phyloP scores from a whole-genome alignment of 2,888 invertebrate species.

The Microctonus aethiopoides region DNA sequence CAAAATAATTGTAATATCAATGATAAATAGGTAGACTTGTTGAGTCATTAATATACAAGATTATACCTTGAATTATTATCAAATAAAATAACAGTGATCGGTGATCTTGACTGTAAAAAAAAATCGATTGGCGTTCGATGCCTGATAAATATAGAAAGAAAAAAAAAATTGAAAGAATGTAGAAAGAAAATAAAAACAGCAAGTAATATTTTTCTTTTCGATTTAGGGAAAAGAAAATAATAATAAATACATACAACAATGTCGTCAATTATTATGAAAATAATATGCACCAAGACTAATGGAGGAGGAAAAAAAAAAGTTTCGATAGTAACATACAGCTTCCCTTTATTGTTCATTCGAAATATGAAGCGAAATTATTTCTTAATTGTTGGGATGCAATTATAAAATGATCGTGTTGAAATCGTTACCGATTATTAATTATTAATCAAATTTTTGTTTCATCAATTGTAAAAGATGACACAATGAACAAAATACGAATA shows the following conservation, averaged over 20 bases:
- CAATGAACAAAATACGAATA: not conserved
- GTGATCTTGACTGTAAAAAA: not conserved
- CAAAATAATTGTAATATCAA: conserved; percentile 46
- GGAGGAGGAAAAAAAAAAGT: not conserved
- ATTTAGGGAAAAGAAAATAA: not conserved
- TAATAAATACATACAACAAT: conserved; percentile 49
- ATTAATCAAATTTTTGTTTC: not conserved
- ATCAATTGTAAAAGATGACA: not conserved
- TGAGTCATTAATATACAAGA: conserved; percentile 54
- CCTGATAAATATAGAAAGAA: not conserved
- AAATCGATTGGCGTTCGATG: conserved; percentile 13
- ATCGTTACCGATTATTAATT: not conserved
- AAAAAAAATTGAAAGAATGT: conserved; percentile 14
- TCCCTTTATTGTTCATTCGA: not conserved
- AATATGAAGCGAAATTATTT: not conserved
- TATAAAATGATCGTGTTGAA: not conserved
- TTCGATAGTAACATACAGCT: not conserved
- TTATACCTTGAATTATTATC: conserved; percentile 43
- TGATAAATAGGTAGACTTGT: conserved; percentile 50
- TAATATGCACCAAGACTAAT: conserved; percentile 25
- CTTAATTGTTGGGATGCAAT: not conserved
- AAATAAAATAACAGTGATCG: not conserved
- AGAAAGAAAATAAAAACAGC: not conserved
- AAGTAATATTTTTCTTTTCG: conserved; percentile 10
- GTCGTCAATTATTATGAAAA: conserved; percentile 59